Base-by-base conservation (phyloP, 2,113 vertebrate species). In the Tinamus guttatus region DNA sequence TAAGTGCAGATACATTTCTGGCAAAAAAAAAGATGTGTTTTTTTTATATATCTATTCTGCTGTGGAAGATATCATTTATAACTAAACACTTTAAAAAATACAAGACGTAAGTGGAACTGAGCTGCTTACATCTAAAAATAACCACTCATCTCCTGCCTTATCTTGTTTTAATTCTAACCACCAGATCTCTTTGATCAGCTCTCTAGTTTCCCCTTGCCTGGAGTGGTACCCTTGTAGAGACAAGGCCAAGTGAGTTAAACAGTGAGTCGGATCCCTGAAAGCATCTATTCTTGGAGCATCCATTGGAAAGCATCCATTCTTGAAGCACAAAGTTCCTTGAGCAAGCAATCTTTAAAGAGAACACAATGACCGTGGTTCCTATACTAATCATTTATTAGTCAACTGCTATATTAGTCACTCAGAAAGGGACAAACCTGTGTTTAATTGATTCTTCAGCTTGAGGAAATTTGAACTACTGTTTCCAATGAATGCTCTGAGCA, bases 361-460 rank as follows among this genome's bases (percentile, higher is more conserved):
- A 78, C 68, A 75, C 41, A 85, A 45, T 34, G 85, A 74, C 64
- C 67, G n/a, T 63, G 10, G n/a, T 85, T 94, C 70, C 63, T 85
- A 0, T 90, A 69, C 83, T 93, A 94, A 60, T 90, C 71, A 40
- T 30, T 30, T 54, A 54, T 54, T 93, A 94, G 64, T 90, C 71
- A 92, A 40, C 49, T 85, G 45, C 36, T 81, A 45, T 71, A 59
- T 77, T 93, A 83, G 40, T 86, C 64, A 85, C 64, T 54, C 36
- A 45, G 51, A 80, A 65, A 17, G 73, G 82, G 47, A 79, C 85
- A 43, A 94, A 80, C 22, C 20, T 63, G 54, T 5, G 0, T 87
- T 94, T 80, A 82, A 91, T 87, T 95, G 75, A 95, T 94, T 88
- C n/a, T 85, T 67, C 75, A 80, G 28, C 71, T 40, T 69, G 40